These are phyloP conservation scores for Clunio marinus DNA, from an alignment of 2,888 invertebrate genomes.

Conservation along the genomic window DNA sequence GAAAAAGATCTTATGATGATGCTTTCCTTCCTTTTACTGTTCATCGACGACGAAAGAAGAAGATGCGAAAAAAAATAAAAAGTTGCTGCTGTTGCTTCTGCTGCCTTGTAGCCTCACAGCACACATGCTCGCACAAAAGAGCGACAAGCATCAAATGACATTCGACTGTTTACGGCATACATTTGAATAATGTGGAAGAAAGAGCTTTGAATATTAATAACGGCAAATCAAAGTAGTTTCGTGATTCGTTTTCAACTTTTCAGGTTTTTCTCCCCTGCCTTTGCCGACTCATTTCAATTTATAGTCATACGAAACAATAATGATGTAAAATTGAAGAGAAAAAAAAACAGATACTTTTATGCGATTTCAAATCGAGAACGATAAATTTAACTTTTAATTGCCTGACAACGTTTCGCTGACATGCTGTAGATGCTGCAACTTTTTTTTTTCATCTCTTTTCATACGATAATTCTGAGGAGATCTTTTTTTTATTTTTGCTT, in stretches of 20 bases:
- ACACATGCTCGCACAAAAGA: slow-evolving; percentile 17
- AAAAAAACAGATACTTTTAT: neutral
- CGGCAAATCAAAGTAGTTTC: slow-evolving; percentile 24
- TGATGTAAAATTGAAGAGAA: neutral
- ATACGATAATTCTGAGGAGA: neutral
- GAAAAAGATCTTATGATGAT: too few relatives aligned
- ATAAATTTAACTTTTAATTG: slow-evolving; percentile 38
- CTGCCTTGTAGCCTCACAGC: neutral
- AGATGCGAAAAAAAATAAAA: neutral
- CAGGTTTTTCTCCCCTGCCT: neutral
- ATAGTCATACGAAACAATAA: neutral
- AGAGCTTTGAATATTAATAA: slow-evolving; percentile 27
- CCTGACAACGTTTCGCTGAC: slow-evolving; percentile 31
- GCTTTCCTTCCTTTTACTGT: too few relatives aligned
- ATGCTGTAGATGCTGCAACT: slow-evolving; percentile 6
- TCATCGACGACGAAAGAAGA: too few relatives aligned
- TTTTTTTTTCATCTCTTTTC: neutral
- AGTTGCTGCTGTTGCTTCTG: neutral
- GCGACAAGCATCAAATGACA: slow-evolving; percentile 16
- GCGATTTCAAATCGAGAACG: slow-evolving; percentile 23
- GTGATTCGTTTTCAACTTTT: neutral
- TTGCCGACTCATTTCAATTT: neutral
- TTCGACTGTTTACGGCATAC: neutral
- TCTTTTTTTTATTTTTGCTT: too few relatives aligned
- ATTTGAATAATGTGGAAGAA: slow-evolving; percentile 17